Percentiles rank a stretch among this genome's conserved stretches.
Conservation (phyloP, 2,888 invertebrate species). For the Eilema caniola region DNA sequence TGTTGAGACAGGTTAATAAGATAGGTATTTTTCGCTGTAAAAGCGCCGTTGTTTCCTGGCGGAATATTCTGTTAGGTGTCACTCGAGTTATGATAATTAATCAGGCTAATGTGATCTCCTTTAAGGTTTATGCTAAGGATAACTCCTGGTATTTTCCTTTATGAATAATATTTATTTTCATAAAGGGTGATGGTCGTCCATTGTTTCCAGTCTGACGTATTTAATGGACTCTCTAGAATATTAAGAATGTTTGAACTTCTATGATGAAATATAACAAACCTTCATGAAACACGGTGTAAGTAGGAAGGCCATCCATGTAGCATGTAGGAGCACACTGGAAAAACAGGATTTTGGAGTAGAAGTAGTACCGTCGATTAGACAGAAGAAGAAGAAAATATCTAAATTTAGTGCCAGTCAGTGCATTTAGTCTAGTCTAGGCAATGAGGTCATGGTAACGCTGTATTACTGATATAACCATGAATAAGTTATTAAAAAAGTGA, state of each 20-base stretch:
- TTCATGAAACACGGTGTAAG: too few relatives aligned
- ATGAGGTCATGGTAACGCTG: too few relatives aligned
- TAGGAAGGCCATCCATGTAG: too few relatives aligned
- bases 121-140: background rate
- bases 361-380: too few relatives aligned
- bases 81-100: slow-evolving; percentile 2
- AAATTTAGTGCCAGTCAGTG: too few relatives aligned
- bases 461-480: too few relatives aligned
- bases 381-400: too few relatives aligned
- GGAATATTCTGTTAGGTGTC: slow-evolving; percentile 10
- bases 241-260: background rate
- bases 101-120: slow-evolving; percentile 1
- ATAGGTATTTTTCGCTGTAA: slow-evolving; percentile 26
- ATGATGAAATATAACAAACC: too few relatives aligned
- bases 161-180: slow-evolving; percentile 8
- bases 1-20: slow-evolving; percentile 3
- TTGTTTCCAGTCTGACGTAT: background rate
- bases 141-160: background rate
- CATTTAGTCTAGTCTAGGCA: too few relatives aligned
- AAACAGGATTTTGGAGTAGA: too few relatives aligned
- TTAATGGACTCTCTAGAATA: slow-evolving; percentile 1
- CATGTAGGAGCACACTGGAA: too few relatives aligned
- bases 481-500: too few relatives aligned
- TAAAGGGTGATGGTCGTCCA: background rate
- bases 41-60: slow-evolving; percentile 6